Base-by-base conservation (phyloP, 2,113 vertebrate species). In the Pseudopipra pipra region DNA sequence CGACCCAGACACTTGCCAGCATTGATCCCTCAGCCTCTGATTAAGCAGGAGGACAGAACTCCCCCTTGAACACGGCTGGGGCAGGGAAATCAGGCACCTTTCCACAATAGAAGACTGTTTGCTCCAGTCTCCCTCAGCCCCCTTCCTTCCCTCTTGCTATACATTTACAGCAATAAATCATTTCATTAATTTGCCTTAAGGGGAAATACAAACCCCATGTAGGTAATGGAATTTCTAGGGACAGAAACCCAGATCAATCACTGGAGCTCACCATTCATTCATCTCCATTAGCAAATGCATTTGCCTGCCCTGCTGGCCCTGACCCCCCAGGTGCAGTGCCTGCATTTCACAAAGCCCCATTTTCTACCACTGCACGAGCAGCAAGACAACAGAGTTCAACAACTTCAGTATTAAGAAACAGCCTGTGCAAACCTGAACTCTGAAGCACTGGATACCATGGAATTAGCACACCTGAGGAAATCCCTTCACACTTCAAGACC, bases 171-270 rank as follows among this genome's bases (percentile, higher is more conserved):
- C 91, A 92, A 93, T 80, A 62, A 90, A 66, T 93, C 11, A 87
- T 90, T 65, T 51, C 25, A 86, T 86, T 84, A 85, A 92, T 78
- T 35, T 63, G 6, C 58, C 59, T 92, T 81, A 76, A 93, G 51
- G 35, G 63, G 44, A 77, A 77, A 37, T 37, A 19, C 58, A 66
- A 89, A 44, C 51, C 35, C 20, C 43, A 11, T 3, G 17, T 4
- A 83, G 20, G 33, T 73, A 70, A 58, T 80, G 78, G 71, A 80
- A 80, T 92, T 89, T 91, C 67, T 56, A 76, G 67, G 67, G 51
- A 58, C n/a, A 80, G 82, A 79, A 76, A 58, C n/a, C 31, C 58
- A 81, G 43, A 86, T 62, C 54, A 81, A 35, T 80, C 73, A 30
- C 46, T n/a, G 72, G 33, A 82, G 41, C 25, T 83, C 46, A 19